Base-by-base conservation (phyloP, 23 tunicate species). In the Trididemnum clinides region DNA sequence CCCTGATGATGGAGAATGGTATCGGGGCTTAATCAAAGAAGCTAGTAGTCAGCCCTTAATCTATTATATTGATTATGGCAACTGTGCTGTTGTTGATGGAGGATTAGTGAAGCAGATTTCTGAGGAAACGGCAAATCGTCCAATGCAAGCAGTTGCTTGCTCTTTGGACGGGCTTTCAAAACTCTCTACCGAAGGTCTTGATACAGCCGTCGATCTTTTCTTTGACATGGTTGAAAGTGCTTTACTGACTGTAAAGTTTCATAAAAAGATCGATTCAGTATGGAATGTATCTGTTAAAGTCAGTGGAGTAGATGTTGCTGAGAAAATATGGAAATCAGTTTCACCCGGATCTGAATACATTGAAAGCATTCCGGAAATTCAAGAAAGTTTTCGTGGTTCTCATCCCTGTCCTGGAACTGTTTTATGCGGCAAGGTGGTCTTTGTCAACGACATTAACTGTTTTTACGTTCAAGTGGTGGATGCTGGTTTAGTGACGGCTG, bases 1-100 rank as follows among this genome's bases (percentile, higher is more conserved):
- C 64, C 92, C 92, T 6, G 98, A 93, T 31, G 92, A 88, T 73
- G 90, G 79, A 10, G 87, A 80, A 54, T 93, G 92, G 90, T 93
- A 93, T 72, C 87, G 98, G 25, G 92, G 81, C 0, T 28, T 64
- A 63, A 64, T 90, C 35, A 26, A 25, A 0, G 51, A 80, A 30
- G 59, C 28, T 0, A 63, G 23, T 12, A 50, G 35, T 21, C 29
- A 72, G 28, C 62, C 58, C 15, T 10, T 70, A 12, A 90, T 93
- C 39, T 71, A 77, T 22, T 93, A 88, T 32, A 38, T 93, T 37
- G 98, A 93, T 73, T 93, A 93, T 79, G 98, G 98, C 34, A 88
- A 93, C 51, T 26, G 51, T 21, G 34, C 79, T 30, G 66, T 21
- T n/a, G 84, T 91, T 26, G 78, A 72, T n/a, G 35, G 57, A 32